Evolutionary conservation across 37 sponge, comb jelly and placozoan species (phyloP), one percentile per base, ranked within the genome.

Genomic region (Diacarnus erythraeanus): DNA sequence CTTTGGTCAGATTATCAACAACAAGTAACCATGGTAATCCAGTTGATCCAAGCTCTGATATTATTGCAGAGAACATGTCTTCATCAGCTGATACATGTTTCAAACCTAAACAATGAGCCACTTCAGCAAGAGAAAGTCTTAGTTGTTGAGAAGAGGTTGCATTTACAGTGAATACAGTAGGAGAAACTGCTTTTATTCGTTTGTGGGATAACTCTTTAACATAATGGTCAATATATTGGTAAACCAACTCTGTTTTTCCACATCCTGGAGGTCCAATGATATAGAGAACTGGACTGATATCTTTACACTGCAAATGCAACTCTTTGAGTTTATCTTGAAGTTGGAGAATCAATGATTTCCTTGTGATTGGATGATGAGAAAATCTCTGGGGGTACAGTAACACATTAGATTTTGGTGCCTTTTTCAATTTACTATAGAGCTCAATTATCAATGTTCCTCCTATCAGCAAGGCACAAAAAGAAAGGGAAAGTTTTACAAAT

Each of bases 211-310:
- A n/a, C n/a, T n/a, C n/a, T n/a, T n/a, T n/a, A 17, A 38, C 25
- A 42, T 83, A 89, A 17, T 79, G 38, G 26, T 74, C 38, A 30
- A 57, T 77, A 63, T 61, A 87, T 69, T 90, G 92, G 31, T 44
- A 37, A 3, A 74, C 75, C 44, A 94, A 38, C 57, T 87, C 82
- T 10, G 92, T 94, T 68, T 94, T 94, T 2, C 94, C 94, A 78
- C 75, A 59, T 10, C 90, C 91, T 17, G 71, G 21, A 1, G 85
- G 79, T 0, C 94, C 94, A 58, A 79, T 76, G 1, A 65, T 35
- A 31, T 65, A 65, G 17, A 65, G 12, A 3, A 65, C 35, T 20
- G 66, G 66, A 65, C 66, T 34, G 27, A 1, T 30, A 2, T 35
- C 66, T 30, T 30, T 65, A 30, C 2, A 3, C 30, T 10, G 17